Conservation (phyloP, 1,140 invertebrate species). For the Sesamia nonagrioides region DNA sequence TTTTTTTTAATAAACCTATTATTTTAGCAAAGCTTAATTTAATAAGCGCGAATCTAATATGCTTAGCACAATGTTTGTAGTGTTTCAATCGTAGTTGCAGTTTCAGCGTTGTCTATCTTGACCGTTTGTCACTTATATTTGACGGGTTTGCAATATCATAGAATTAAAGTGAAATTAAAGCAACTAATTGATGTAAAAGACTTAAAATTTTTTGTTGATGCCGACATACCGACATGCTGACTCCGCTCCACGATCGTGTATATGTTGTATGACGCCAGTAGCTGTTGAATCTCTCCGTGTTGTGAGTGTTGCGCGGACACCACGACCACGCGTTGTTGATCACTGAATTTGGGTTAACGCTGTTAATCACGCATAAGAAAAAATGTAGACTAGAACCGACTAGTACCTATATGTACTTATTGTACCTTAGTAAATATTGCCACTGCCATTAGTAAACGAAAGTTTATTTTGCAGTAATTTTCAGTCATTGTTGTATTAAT, state of each 20-base stretch:
- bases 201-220: too few relatives aligned
- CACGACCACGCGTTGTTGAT: neutral
- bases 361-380: slow-evolving; percentile 9
- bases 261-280: neutral
- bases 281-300: neutral
- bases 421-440: slow-evolving; percentile 4
- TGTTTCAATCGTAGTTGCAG: too few relatives aligned
- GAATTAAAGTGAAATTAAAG: too few relatives aligned
- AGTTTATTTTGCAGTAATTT: slow-evolving; percentile 7
- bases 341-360: neutral
- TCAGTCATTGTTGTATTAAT: neutral
- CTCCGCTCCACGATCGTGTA: neutral
- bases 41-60: too few relatives aligned
- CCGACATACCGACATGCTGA: too few relatives aligned
- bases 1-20: too few relatives aligned
- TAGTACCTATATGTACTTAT: neutral
- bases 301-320: neutral
- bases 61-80: too few relatives aligned
- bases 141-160: neutral
- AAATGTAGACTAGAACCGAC: slow-evolving; percentile 30
- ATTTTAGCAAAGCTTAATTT: too few relatives aligned
- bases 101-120: neutral
- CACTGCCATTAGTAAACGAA: slow-evolving; percentile 16
- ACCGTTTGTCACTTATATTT: neutral
- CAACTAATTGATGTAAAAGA: too few relatives aligned